Percentiles rank a stretch among this genome's conserved stretches.
Conservation (phyloP, 2,113 vertebrate species). For the Pseudolaguvia tuberculata region DNA sequence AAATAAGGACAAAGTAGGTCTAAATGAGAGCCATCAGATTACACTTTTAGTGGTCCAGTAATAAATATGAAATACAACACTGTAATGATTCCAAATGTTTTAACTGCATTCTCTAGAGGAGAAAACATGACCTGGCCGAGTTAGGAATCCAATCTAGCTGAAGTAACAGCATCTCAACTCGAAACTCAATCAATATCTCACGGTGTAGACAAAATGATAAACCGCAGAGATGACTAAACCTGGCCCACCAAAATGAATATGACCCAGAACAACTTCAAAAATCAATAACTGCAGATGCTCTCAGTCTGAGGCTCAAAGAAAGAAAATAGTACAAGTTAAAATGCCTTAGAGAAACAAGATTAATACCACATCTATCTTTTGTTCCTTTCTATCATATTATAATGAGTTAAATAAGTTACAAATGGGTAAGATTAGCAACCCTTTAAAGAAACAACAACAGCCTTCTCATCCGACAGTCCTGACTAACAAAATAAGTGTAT, state of each 20-base stretch:
- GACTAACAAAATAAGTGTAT: not conserved
- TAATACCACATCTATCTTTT: slow-evolving; percentile 12
- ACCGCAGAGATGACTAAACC: slow-evolving; percentile 21
- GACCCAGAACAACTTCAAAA: slow-evolving; percentile 25
- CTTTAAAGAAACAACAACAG: slow-evolving; percentile 7
- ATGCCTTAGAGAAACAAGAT: slow-evolving; percentile 1
- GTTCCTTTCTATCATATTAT: slow-evolving; percentile 1
- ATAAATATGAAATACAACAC: slow-evolving; percentile 39
- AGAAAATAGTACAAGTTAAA: not conserved
- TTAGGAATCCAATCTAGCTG: slow-evolving; percentile 32
- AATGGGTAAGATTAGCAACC: slow-evolving; percentile 9
- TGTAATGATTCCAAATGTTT: slow-evolving; percentile 28
- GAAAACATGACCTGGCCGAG: slow-evolving; percentile 29
- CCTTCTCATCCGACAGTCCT: slow-evolving; percentile 10
- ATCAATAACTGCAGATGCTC: slow-evolving; percentile 23
- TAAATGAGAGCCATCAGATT: slow-evolving; percentile 15
- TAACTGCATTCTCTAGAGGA: slow-evolving; percentile 20
- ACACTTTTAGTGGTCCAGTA: slow-evolving; percentile 26
- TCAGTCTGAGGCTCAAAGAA: not conserved
- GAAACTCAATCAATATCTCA: slow-evolving; percentile 42
- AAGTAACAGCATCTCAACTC: slow-evolving; percentile 36
- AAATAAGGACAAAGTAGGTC: slow-evolving; percentile 4
- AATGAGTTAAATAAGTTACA: slow-evolving; percentile 19
- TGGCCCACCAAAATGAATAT: slow-evolving; percentile 11
- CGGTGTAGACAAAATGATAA: slow-evolving; percentile 29